Base-by-base conservation (phyloP, 2,888 invertebrate species). In the Pseudoips prasinana region DNA sequence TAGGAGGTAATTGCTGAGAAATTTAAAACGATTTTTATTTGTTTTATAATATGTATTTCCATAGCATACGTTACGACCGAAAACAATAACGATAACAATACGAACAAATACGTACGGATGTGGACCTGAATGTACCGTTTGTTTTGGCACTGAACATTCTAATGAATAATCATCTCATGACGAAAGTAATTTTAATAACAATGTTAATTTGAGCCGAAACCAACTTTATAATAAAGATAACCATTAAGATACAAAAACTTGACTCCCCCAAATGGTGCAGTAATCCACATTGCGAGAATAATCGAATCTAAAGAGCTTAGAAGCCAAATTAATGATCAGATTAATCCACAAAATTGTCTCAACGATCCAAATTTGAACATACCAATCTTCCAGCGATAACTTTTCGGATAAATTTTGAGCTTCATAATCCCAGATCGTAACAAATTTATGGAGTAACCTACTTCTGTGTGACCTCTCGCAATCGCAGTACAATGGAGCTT, bases 361-460 rank as follows among this genome's bases (percentile, higher is more conserved):
- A 49, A 39, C 37, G 46, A 25, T 44, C 38, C 40, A 56, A 53
- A 56, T 50, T 53, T 40, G 39, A 50, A 50, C 46, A 33, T 56
- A 65, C 68, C 73, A 69, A 59, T 73, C 66, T 62, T 45, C 44
- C 59, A 61, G 53, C 56, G 52, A 52, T 57, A 61, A 65, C 63
- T 65, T 65, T 64, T 41, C 55, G 72, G 67, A 65, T 71, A 69
- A 72, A 73, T 73, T 68, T 58, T 57, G 63, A 62, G 66, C 64
- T 64, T 73, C 68, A 72, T 75, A 76, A 76, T 71, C 73, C 68
- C 48, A 62, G 60, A 64, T 68, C 53, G 42, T 67, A 63, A 72
- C 70, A 71, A 73, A 76, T 76, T 73, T 73, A 72, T 69, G 54
- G 65, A 64, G 60, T 49, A 53, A 49, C 55, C 65, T 55, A 52